Evolutionary conservation across 2,797 vertebrate species (phyloP), one percentile per base, ranked within the genome.

Genomic region (Clarias laeviceps): DNA sequence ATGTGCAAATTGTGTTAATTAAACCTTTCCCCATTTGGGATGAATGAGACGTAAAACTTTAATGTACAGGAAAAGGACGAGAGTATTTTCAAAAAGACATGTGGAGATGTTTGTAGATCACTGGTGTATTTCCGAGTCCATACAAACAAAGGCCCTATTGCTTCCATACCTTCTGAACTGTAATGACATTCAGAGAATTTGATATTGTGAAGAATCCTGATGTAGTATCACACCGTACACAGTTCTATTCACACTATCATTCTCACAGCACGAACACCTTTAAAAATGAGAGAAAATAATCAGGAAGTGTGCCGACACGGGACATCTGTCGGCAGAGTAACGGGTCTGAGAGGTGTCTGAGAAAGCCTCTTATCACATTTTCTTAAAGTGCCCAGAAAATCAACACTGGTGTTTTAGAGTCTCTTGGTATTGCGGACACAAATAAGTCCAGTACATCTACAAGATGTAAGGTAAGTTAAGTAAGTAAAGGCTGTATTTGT

Each of bases 281-380:
- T 86, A 88, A 80, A 86, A 72, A 50, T 66, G 78, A 80, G 54
- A 74, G 66, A 70, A 62, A 73, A 80, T 22, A 50, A 72, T 76
- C 68, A 84, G 78, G 64, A 81, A 88, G 37, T 82, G 40, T 79
- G 86, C 54, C 29, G 32, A 72, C 69, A 54, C 40, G 37, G 62
- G 50, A 85, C 84, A 89, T 82, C 32, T 78, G 80, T 85, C 82
- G 77, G 68, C 82, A 86, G 80, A 54, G 40, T 86, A 88, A 77
- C 79, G 76, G 74, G 82, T 82, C 72, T 88, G 85, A 59, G 78
- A 84, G 57, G 32, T 87, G 69, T 86, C 54, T 68, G 62, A 68
- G 56, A 9, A 83, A 84, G 57, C 27, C 32, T 70, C 37, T 57
- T 37, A 32, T 69, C 59, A 57, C 78, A 56, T 64, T 66, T 56